phyloP scores from a whole-genome alignment of 2,888 invertebrate genomes.

The Macropis europaea region DNA sequence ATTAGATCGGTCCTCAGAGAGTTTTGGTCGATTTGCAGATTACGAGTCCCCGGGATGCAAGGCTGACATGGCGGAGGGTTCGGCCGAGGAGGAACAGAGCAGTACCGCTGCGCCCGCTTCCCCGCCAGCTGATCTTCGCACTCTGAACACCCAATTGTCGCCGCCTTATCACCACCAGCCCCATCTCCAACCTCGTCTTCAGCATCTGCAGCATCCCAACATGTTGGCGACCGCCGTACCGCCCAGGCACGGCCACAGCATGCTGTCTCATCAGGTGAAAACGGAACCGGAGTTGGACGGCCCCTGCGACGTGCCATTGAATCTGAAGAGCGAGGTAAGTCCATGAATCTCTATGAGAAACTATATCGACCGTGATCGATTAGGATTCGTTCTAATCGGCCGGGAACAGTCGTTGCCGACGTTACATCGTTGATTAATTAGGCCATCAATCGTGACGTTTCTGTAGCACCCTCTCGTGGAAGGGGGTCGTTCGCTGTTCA shows the following conservation, averaged over 20 bases:
- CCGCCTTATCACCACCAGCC: constrained; percentile 75
- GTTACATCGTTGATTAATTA: constrained; percentile 6
- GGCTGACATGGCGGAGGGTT: constrained; percentile 92
- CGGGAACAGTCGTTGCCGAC: constrained; percentile 30
- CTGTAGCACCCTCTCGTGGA: neutral
- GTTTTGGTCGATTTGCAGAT: constrained; percentile 81
- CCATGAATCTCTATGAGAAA: constrained; percentile 49
- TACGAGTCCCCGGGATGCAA: constrained; percentile 88
- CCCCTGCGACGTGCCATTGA: constrained; percentile 78
- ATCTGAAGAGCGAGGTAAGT: constrained; percentile 79
- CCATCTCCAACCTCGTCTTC: constrained; percentile 73
- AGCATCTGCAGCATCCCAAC: constrained; percentile 74
- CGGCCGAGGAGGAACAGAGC: constrained; percentile 83
- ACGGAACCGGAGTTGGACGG: constrained; percentile 75
- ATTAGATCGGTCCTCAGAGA: constrained; percentile 67
- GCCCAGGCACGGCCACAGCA: constrained; percentile 76
- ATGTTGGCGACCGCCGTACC: constrained; percentile 79
- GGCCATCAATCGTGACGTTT: constrained; percentile 1
- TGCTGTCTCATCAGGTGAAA: constrained; percentile 77
- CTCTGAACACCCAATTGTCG: constrained; percentile 78
- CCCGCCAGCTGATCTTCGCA: constrained; percentile 81
- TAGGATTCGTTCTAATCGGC: constrained; percentile 40
- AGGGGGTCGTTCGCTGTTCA: too few species aligned
- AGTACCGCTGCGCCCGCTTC: constrained; percentile 82
- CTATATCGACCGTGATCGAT: constrained; percentile 41